Conservation (phyloP, 2,888 invertebrate species). For the Drosophila siamana region DNA sequence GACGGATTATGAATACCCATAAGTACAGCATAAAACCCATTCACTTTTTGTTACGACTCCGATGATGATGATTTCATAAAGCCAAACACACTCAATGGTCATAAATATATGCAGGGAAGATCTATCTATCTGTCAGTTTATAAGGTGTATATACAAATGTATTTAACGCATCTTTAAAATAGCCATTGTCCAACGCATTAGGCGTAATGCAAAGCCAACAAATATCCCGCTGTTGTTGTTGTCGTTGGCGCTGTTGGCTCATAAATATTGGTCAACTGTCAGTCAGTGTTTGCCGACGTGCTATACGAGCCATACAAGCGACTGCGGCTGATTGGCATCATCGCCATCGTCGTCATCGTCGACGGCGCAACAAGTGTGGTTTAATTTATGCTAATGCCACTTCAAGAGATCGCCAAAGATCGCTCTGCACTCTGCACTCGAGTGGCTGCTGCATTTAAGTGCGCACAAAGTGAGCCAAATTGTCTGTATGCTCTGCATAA, state of each 20-base stretch:
- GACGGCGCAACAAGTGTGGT: conserved; percentile 72
- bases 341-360: conserved; percentile 1
- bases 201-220: conserved; percentile 43
- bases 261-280: conserved; percentile 71
- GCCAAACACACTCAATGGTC: conserved; percentile 48
- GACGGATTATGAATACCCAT: conserved; percentile 44
- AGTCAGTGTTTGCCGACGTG: conserved; percentile 47
- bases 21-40: conserved; percentile 75
- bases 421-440: conserved; percentile 37
- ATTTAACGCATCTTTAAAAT: conserved; percentile 69
- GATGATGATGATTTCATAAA: conserved; percentile 55
- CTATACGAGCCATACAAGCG: conserved; percentile 42
- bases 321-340: conserved; percentile 43
- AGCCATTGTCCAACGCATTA: conserved; percentile 51
- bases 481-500: conserved; percentile 50
- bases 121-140: background rate
- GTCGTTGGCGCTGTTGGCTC: conserved; percentile 44
- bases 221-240: conserved; percentile 23
- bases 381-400: conserved; percentile 76
- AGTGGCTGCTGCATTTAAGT: conserved; percentile 61
- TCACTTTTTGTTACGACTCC: conserved; percentile 70
- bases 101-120: conserved; percentile 58
- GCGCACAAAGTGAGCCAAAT: conserved; percentile 59
- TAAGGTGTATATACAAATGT: conserved; percentile 52
- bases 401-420: conserved; percentile 46